Percentiles rank a stretch among this genome's conserved stretches.
These are phyloP conservation scores for Galaxea fascicularis DNA, from an alignment of 92 coral and sea anemone species.

Conservation along the genomic window DNA sequence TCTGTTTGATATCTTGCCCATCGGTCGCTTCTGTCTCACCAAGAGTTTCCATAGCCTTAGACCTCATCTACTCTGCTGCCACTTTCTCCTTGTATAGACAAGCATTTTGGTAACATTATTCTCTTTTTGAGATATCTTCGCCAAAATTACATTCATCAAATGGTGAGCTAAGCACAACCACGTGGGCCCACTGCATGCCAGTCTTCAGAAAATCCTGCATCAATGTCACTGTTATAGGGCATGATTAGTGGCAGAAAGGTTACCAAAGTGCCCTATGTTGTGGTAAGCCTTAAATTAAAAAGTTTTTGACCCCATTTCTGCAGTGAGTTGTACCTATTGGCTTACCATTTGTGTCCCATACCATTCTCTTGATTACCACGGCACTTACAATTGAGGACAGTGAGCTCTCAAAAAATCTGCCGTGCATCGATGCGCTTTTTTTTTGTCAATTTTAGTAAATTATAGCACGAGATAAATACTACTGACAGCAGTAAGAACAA, in stretches of 20 bases:
- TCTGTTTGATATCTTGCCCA: conserved; percentile 14
- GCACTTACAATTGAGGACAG: neutral
- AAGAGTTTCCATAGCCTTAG: conserved; percentile 47
- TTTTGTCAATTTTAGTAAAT: neutral
- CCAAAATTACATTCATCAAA: no score
- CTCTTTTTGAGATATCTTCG: no score
- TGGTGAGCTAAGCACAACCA: neutral
- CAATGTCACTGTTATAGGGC: neutral
- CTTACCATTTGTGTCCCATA: conserved; percentile 8
- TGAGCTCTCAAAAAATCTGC: conserved; percentile 2
- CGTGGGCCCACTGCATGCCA: neutral
- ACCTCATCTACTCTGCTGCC: conserved; percentile 22
- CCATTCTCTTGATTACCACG: conserved; percentile 28
- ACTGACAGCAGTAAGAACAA: neutral
- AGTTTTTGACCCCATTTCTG: neutral
- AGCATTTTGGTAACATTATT: neutral
- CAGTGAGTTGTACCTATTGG: conserved; percentile 8
- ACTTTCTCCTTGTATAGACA: neutral
- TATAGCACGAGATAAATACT: neutral
- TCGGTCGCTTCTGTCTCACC: conserved; percentile 31
- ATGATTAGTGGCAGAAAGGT: neutral
- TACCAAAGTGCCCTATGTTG: conserved; percentile 2
- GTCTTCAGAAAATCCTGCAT: neutral
- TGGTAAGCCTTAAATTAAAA: neutral
- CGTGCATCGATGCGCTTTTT: conserved; percentile 1